Evolutionary conservation across 2,888 invertebrate genomes (phyloP), one percentile per base, ranked within the genome.

Genomic region (Pristionchus exspectatus): DNA sequence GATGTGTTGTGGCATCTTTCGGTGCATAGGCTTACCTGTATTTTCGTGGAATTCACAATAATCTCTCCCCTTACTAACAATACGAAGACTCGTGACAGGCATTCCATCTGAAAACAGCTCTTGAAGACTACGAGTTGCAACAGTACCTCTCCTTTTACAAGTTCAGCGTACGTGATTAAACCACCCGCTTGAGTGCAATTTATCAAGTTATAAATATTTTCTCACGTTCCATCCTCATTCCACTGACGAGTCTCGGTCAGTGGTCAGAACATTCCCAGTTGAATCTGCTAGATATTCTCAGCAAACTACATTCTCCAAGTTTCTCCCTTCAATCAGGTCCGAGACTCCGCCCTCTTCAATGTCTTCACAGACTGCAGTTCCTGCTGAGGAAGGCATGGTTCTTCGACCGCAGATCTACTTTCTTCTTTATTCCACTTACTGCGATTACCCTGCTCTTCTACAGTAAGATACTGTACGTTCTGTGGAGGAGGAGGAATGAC

Each of bases 321-420:
- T 12, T 33, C 30, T 30, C 69, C 33, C 69, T 69, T 14, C 0
- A 63, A 63, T 63, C 63, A n/a, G 3, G n/a, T 0, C 59, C 63
- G 18, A 30, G 30, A 69, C 69, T 69, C 69, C 69, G 69, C 69
- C 69, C 72, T 38, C 7, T 77, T 77, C 38, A 77, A 77, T 77
- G 18, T 24, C 44, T 30, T 38, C 44, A 2, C 33, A 77, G 12
- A 38, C 44, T 12, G 30, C 9, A 44, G 44, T 10, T 77, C 44
- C 44, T 4, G 24, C 77, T 21, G 38, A 44, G 10, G 24, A 9
- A 7, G 38, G 24, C 18, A 77, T 77, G 77, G 77, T 77, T 24
- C 77, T 77, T 24, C 77, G 77, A 44, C 77, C 77, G 10, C 77
- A 77, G 77, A 77, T 77, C 24, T 77, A 77, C n/a, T 38, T 77